Evolutionary conservation across 2,888 invertebrate species (phyloP).

Genomic region (Phaedon cochleariae): DNA sequence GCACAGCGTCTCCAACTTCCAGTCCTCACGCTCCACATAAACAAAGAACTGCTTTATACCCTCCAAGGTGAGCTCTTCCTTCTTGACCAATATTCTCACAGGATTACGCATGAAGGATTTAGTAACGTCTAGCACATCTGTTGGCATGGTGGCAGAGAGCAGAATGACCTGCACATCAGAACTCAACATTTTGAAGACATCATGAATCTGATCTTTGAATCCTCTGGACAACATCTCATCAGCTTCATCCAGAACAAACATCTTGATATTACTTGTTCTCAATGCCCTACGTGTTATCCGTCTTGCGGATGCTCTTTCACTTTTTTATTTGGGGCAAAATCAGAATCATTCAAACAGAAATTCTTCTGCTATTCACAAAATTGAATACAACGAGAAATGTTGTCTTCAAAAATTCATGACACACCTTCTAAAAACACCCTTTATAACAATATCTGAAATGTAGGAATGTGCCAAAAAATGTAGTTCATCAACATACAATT

Average conservation of each 20-base stretch:
- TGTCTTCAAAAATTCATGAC: no score
- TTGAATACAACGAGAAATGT: no score
- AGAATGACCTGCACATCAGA: conserved; percentile 93
- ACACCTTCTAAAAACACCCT: no score
- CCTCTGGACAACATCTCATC: conserved; percentile 99
- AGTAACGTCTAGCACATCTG: conserved; percentile 97
- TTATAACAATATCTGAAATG: no score
- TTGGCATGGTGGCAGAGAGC: conserved; percentile 98
- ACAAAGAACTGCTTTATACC: conserved; percentile 99
- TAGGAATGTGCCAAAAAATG: no score
- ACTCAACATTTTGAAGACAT: conserved; percentile 94
- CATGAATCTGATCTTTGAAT: conserved; percentile 99
- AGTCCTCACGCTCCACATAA: conserved; percentile 90
- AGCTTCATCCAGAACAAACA: conserved; percentile 98
- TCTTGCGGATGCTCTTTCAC: no score
- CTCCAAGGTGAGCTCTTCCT: conserved; percentile 93
- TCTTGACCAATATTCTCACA: conserved; percentile 94
- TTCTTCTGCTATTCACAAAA: no score
- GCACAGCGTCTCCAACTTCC: conserved; percentile 94
- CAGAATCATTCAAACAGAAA: no score
- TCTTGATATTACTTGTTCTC: conserved; percentile 88
- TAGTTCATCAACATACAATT: no score
- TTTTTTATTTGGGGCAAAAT: no score
- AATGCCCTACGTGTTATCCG: conserved; percentile 83
- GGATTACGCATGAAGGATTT: conserved; percentile 98